These are phyloP conservation scores for Dermatemys mawii DNA, from an alignment of 2,113 vertebrate genomes.

Conservation along the genomic window DNA sequence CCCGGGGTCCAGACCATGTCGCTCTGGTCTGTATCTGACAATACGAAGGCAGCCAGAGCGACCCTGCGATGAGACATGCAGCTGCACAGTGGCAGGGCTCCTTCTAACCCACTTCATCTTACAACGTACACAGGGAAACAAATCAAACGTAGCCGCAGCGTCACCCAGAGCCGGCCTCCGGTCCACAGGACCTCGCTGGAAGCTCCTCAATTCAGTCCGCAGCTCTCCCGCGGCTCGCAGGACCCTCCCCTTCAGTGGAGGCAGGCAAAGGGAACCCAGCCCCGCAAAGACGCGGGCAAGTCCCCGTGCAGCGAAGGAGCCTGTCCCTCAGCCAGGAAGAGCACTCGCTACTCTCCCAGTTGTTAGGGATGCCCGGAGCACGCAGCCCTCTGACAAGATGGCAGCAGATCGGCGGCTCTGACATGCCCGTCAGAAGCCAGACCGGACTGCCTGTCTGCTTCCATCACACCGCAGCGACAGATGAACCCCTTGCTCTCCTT, in stretches of 20 bases:
- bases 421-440: not conserved
- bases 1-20: not conserved
- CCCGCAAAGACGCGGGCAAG: not conserved
- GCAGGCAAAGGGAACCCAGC: not conserved
- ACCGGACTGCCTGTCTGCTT: not conserved
- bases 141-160: not conserved
- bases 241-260: not conserved
- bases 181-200: not conserved
- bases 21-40: not conserved
- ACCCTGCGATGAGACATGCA: accelerated
- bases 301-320: not conserved
- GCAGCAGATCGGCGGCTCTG: not conserved
- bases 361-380: not conserved
- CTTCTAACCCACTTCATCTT: not conserved
- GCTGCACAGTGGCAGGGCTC: not conserved
- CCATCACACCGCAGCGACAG: not conserved
- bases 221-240: too few species aligned
- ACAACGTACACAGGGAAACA: accelerated
- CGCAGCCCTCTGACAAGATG: not conserved
- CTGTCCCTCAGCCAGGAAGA: not conserved
- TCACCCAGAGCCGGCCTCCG: accelerated
- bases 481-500: not conserved
- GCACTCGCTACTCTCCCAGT: too few species aligned
- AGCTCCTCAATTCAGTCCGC: not conserved
- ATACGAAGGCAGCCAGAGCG: accelerated